Evolutionary conservation across 2,113 vertebrate species (phyloP).

Genomic region (Oncorhynchus kisutch): DNA sequence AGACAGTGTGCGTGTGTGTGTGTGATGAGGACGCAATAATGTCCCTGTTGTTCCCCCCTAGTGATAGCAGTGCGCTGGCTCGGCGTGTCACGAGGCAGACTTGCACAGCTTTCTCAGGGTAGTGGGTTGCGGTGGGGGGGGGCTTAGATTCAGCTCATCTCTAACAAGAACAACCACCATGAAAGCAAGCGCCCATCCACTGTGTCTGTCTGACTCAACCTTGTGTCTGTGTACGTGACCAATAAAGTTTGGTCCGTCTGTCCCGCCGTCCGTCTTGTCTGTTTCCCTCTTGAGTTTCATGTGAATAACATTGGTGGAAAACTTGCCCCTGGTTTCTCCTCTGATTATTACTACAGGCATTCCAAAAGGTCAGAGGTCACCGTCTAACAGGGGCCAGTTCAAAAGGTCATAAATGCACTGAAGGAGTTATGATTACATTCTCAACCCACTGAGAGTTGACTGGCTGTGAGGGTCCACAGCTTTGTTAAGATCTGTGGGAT

Average conservation of each 20-base stretch:
- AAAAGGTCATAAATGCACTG: conserved; percentile 53
- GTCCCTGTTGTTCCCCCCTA: conserved; percentile 41
- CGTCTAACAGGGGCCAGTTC: conserved; percentile 28
- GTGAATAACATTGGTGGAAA: not conserved
- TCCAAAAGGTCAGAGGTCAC: conserved; percentile 52
- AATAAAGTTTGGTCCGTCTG: too few relatives aligned
- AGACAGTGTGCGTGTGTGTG: conserved; percentile 3
- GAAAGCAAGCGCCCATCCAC: too few relatives aligned
- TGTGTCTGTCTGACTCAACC: too few relatives aligned
- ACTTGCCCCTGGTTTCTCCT: conserved; percentile 12
- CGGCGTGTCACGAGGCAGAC: conserved; percentile 12
- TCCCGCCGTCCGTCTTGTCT: not conserved
- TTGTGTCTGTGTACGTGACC: too few relatives aligned
- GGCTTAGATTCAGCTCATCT: too few relatives aligned
- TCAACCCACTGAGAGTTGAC: conserved; percentile 46
- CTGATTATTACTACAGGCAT: conserved; percentile 35
- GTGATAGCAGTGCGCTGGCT: conserved; percentile 16
- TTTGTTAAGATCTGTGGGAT: conserved; percentile 31
- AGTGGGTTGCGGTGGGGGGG: not conserved
- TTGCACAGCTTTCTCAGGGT: not conserved
- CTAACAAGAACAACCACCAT: too few relatives aligned
- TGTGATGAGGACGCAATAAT: conserved; percentile 37
- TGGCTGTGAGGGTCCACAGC: conserved; percentile 24
- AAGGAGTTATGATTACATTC: conserved; percentile 61
- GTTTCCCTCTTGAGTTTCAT: too few relatives aligned